A percentile compares a stretch with the other conserved stretches of the same genome.
These are phyloP conservation scores for Coccyzus lansbergi DNA, from an alignment of 2,797 vertebrate species.

Conservation along the genomic window DNA sequence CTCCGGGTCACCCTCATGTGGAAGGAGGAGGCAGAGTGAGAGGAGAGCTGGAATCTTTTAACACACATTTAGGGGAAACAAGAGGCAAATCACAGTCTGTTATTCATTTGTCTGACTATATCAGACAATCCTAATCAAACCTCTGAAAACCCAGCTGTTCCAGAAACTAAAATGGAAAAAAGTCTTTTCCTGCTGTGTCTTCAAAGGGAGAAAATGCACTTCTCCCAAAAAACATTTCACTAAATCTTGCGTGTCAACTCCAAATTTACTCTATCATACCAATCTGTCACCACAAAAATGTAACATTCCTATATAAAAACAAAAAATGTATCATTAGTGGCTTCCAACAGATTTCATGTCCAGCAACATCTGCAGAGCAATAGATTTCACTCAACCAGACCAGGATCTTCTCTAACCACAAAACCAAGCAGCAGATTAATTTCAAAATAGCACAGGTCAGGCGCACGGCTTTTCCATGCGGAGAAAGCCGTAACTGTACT, in stretches of 20 bases:
- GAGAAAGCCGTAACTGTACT: not conserved
- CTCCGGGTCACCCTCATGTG: fast-evolving
- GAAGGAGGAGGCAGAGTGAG: not conserved
- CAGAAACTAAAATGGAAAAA: conserved; percentile 9
- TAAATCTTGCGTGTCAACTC: conserved; percentile 23
- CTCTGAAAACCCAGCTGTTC: not conserved
- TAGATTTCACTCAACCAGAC: conserved; percentile 55
- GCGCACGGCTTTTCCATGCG: not conserved
- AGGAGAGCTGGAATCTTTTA: not conserved
- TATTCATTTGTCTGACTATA: not conserved
- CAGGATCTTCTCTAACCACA: conserved; percentile 59
- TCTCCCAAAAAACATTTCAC: not conserved
- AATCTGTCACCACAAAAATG: conserved; percentile 71
- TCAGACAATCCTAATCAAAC: not conserved
- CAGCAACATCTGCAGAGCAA: conserved; percentile 64
- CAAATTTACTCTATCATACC: conserved; percentile 41
- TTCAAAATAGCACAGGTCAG: conserved; percentile 57
- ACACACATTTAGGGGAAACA: not conserved
- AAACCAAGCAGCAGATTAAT: conserved; percentile 57
- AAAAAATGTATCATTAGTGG: conserved; percentile 69
- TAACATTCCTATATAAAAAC: conserved; percentile 56
- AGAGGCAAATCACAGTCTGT: not conserved
- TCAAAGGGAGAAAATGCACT: conserved; percentile 28
- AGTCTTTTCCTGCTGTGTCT: not conserved
- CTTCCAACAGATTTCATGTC: conserved; percentile 55